phyloP scores from a whole-genome alignment of 2,113 vertebrate genomes.

The Macaca mulatta region DNA sequence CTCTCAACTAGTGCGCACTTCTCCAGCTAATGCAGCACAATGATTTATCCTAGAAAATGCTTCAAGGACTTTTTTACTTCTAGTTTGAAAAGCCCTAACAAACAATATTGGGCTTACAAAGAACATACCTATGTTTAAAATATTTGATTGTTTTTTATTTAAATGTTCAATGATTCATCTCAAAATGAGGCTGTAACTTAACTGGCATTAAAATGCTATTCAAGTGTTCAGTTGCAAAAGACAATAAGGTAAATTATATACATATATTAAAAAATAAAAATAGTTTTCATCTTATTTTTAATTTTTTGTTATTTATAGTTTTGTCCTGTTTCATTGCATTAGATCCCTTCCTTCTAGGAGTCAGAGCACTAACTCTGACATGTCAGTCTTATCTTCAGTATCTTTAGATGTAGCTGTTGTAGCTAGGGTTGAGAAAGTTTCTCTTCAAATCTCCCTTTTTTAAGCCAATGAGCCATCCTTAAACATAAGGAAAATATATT shows the following conservation, averaged over 20 bases:
- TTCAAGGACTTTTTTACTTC: not conserved
- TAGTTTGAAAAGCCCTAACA: not conserved
- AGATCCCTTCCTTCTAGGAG: not conserved
- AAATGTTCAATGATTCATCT: not conserved
- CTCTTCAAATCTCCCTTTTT: not conserved
- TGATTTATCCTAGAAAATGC: not conserved
- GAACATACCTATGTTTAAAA: not conserved
- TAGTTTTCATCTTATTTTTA: not conserved
- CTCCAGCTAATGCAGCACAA: not conserved
- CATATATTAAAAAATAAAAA: not conserved
- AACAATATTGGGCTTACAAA: not conserved
- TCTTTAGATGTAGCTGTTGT: not conserved
- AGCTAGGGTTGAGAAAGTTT: not conserved
- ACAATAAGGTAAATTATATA: not conserved
- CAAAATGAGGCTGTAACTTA: not conserved
- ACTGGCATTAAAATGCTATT: not conserved
- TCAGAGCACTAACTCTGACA: not conserved
- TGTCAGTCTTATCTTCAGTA: not conserved
- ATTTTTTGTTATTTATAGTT: not conserved
- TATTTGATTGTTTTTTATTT: not conserved
- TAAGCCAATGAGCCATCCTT: not conserved
- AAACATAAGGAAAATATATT: not conserved
- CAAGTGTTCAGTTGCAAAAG: not conserved
- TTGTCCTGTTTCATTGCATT: not conserved
- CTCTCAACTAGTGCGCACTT: not conserved